These are phyloP conservation scores for Euura saliciscinereae DNA, from an alignment of 1,140 invertebrate species.

Conservation along the genomic window DNA sequence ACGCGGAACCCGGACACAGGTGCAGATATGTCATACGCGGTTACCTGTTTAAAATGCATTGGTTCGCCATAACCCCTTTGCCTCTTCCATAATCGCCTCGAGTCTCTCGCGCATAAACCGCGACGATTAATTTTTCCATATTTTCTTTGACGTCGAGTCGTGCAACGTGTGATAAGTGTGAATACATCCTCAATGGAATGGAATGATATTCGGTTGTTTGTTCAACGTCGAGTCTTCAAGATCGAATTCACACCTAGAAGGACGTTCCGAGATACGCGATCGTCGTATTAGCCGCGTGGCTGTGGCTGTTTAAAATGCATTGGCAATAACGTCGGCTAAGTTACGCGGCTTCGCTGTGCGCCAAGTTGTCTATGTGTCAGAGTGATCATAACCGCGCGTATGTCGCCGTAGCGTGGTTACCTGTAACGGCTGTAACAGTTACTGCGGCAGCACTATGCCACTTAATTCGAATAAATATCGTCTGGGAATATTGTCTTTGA, in stretches of 20 bases:
- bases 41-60: neutral
- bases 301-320: neutral
- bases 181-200: too few relatives aligned
- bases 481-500: too few relatives aligned
- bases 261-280: neutral
- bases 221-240: neutral
- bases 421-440: too few relatives aligned
- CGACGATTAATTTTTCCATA: too few relatives aligned
- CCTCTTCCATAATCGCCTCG: neutral
- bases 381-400: too few relatives aligned
- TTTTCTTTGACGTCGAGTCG: neutral
- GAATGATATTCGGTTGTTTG: neutral
- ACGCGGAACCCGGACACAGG: neutral
- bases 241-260: neutral
- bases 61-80: neutral
- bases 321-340: neutral
- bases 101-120: too few relatives aligned
- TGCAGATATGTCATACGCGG: neutral
- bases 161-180: neutral
- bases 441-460: too few relatives aligned
- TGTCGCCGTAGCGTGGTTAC: too few relatives aligned
- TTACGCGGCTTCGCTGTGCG: too few relatives aligned
- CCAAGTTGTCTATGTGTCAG: too few relatives aligned
- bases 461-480: too few relatives aligned
- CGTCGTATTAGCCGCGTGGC: too few relatives aligned